A percentile compares a stretch with the other conserved stretches of the same genome.
Conservation (phyloP, 1,140 invertebrate species). For the Ceratosolen fusciceps region DNA sequence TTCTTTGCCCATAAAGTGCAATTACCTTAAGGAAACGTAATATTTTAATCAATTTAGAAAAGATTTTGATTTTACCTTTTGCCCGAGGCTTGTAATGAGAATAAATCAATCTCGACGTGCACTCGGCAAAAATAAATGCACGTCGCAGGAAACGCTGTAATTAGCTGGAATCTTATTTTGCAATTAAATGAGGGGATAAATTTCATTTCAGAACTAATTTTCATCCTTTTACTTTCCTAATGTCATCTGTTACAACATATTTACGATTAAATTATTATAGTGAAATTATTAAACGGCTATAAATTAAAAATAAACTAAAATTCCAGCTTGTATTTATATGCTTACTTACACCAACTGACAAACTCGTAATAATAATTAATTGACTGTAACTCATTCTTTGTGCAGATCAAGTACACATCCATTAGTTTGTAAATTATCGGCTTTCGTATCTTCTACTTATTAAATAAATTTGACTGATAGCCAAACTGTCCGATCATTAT, state of each 20-base stretch:
- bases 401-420: neutral
- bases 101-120: neutral
- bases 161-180: neutral
- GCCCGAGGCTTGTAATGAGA: neutral
- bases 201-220: neutral
- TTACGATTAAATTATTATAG: too few species aligned
- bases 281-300: neutral
- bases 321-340: too few species aligned
- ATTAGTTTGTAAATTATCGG: neutral
- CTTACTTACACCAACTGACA: too few species aligned
- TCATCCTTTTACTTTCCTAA: neutral
- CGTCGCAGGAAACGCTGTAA: neutral
- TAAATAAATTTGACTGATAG: neutral
- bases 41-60: too few species aligned
- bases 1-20: too few species aligned
- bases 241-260: neutral
- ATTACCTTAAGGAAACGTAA: too few species aligned
- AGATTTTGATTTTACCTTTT: neutral
- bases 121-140: too few species aligned
- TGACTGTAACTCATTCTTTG: neutral
- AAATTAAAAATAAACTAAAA: neutral
- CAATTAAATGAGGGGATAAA: neutral
- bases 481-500: neutral
- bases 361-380: neutral
- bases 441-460: neutral